Conservation (phyloP, 1,140 invertebrate genomes). For the Harlomillsia oculata region DNA sequence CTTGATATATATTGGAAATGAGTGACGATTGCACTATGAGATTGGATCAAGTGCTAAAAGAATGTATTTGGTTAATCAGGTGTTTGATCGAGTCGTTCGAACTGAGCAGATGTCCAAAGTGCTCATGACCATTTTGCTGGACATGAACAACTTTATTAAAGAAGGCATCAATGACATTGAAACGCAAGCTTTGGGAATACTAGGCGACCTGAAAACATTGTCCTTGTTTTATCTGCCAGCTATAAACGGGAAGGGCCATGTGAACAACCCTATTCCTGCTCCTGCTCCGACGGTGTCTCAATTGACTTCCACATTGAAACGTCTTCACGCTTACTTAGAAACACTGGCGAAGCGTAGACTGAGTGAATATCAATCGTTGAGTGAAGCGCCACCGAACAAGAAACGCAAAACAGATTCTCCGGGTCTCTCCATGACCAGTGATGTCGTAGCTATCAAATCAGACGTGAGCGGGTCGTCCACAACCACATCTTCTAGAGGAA, state of each 20-base stretch:
- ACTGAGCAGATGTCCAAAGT: slow-evolving; percentile 24
- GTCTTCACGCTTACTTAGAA: slow-evolving; percentile 15
- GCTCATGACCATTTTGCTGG: slow-evolving; percentile 2
- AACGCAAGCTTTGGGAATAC: slow-evolving; percentile 5
- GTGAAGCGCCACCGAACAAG: slow-evolving; percentile 7
- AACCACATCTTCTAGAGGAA: background rate
- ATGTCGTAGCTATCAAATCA: background rate
- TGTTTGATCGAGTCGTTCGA: slow-evolving; percentile 22
- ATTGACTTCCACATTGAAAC: slow-evolving; percentile 6
- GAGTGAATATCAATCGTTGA: background rate
- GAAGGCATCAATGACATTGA: slow-evolving; percentile 19
- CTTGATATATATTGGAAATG: background rate
- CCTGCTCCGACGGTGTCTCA: slow-evolving; percentile 22
- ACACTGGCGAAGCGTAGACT: background rate
- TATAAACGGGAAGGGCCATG: slow-evolving; percentile 19
- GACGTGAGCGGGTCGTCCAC: background rate
- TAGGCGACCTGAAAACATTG: slow-evolving; percentile 29
- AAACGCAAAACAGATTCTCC: slow-evolving; percentile 14
- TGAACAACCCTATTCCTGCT: slow-evolving; percentile 18
- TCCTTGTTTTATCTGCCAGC: slow-evolving; percentile 27
- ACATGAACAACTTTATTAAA: slow-evolving; percentile 14
- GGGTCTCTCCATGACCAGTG: no score
- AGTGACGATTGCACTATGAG: background rate
- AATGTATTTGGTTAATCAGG: slow-evolving; percentile 8
- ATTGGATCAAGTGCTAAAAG: background rate